Base-by-base conservation (phyloP, 1,140 invertebrate species). In the Aphaenogaster ashmeadi region DNA sequence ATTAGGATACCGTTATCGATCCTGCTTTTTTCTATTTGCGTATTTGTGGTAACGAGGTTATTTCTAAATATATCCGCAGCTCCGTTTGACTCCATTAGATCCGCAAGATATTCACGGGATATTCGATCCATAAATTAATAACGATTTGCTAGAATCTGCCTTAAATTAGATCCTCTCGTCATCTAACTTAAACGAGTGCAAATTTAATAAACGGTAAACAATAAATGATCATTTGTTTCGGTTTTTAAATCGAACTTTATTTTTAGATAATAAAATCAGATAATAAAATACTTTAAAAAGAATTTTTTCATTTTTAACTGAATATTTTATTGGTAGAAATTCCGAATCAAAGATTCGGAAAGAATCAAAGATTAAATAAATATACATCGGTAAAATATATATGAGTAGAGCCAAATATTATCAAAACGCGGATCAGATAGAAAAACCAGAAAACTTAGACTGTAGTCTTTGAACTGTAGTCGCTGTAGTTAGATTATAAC, bases 71-170 rank as follows among this genome's bases (percentile, higher is more conserved):
- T 84, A 75, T 74, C 33, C 54, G 33, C 67, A 15, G 6, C 13
- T 74, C 15, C 56, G 5, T 84, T 27, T 60, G 33, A 60, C 18
- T 74, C 33, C 18, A 21, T 71, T 69, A 81, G 36, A 38, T 74
- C 27, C 27, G 41, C 18, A 18, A 74, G 41, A 84, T 74, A 62
- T 60, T 84, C n/a, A 54, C 13, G 13, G 13, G 67, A 74, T 9
- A 38, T 83, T 74, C 27, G n/a, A 84, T 83, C 54, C 9, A 18
- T 47, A 44, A 72, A 74, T 83, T 83, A 72, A 33, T 74, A 83
- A 83, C 9, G 33, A 56, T 50, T 9, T 41, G 11, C 2, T 54
- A 36, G 6, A 4, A 60, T 27, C 1, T 33, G 7, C 3, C 27
- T n/a, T n/a, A 9, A 44, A 7, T 47, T 62, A 62, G 7, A 15